Conservation (phyloP, 2,888 invertebrate species). For the Ophion ellenae region DNA sequence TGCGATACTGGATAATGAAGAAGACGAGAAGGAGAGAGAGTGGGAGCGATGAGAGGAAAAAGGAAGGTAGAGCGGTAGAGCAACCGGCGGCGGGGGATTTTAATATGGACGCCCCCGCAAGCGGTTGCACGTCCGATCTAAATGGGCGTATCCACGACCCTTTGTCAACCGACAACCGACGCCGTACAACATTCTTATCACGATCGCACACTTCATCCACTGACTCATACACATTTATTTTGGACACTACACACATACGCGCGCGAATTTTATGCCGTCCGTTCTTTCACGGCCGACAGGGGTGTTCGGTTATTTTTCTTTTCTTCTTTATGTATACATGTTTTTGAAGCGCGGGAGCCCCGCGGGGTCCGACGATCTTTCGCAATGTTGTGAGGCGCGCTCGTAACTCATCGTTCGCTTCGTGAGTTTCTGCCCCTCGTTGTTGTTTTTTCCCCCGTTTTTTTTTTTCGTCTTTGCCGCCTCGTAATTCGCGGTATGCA, state of each 20-base stretch:
- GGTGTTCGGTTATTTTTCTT: slow-evolving; percentile 49
- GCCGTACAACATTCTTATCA: slow-evolving; percentile 80
- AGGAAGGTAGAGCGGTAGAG: neutral
- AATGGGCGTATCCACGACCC: slow-evolving; percentile 80
- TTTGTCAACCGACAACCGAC: slow-evolving; percentile 81
- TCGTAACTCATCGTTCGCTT: neutral
- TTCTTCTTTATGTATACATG: neutral
- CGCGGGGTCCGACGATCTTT: neutral
- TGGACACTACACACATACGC: neutral
- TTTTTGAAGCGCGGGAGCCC: neutral
- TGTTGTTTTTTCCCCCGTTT: no score
- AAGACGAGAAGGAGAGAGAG: slow-evolving; percentile 71
- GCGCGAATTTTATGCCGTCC: slow-evolving; percentile 17
- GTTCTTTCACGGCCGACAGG: slow-evolving; percentile 42
- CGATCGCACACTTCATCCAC: slow-evolving; percentile 71
- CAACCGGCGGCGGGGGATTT: slow-evolving; percentile 71
- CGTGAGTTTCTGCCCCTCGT: neutral
- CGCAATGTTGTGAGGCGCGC: neutral
- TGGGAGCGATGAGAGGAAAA: slow-evolving; percentile 63
- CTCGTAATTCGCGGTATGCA: neutral
- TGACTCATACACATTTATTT: neutral
- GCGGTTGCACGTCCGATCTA: slow-evolving; percentile 79
- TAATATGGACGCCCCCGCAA: slow-evolving; percentile 81
- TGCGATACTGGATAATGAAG: slow-evolving; percentile 60
- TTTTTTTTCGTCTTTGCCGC: neutral